Evolutionary conservation across 1,140 invertebrate species (phyloP), one percentile per base, ranked within the genome.

Genomic region (Drosophila kurseongensis): DNA sequence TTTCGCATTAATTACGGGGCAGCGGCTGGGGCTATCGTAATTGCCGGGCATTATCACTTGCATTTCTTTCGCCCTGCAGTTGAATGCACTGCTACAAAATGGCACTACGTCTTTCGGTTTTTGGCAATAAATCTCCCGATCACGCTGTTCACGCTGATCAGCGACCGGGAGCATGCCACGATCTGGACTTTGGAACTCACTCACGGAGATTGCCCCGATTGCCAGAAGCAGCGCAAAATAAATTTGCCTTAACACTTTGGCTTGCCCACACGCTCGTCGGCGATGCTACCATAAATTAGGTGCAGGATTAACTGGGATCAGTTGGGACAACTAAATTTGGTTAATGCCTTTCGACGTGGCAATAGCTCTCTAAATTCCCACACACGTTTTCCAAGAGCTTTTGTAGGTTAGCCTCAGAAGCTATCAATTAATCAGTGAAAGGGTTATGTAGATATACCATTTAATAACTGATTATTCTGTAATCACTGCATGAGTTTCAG

Each of bases 131-230:
- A 41, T 61, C 14, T 44, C 41, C 14, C 42, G 41, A 23, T 74
- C 71, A 72, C 82, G 44, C 57, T 58, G 57, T 41, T 48, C 29
- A 38, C 51, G 83, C 14, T 23, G 67, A 88, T 88, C 83, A 88
- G 60, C 79, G 40, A 32, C 36, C 60, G 75, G 57, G 47, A 73
- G 83, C 83, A 80, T 88, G 83, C 44, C 75, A 48, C 47, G 27
- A 18, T 40, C 44, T 89, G 83, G 76, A 88, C 83, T 88, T 88
- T 88, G 83, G 76, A 83, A 1, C 77, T 69, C 80, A 56, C 60
- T 82, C 71, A 55, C 75, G 67, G 63, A 68, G 83, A 88, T 88
- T 72, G 71, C 71, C 78, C 65, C 32, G 50, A 51, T 51, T 51
- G 48, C 48, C 48, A 57, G 62, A 61, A 67, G 36, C 75, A 77